Evolutionary conservation across 2,113 vertebrate genomes (phyloP).

Genomic region (Oreocharis arfaki): DNA sequence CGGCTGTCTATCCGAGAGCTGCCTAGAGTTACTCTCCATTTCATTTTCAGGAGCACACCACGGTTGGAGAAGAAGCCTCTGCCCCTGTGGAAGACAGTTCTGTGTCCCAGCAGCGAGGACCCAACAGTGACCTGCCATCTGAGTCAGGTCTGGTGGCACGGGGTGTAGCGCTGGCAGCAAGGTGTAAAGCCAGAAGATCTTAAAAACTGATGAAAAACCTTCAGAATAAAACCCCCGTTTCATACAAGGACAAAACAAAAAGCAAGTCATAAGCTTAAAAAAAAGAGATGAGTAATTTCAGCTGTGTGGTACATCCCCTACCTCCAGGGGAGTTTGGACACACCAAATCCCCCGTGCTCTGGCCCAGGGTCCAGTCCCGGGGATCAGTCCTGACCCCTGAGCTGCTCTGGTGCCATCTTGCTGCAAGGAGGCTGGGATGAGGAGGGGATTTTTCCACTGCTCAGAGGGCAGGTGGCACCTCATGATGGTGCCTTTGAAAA

Average conservation of each 20-base stretch:
- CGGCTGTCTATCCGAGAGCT: accelerated
- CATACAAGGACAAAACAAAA: not conserved
- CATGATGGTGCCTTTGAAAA: not conserved
- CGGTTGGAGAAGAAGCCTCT: not conserved
- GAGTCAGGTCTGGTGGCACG: accelerated
- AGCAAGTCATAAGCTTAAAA: not conserved
- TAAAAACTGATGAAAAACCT: not conserved
- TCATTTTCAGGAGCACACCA: not conserved
- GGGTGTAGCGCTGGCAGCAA: not conserved
- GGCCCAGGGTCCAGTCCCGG: not conserved
- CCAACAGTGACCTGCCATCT: accelerated
- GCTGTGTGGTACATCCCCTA: not conserved
- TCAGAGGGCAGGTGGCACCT: not conserved
- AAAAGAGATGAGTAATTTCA: not conserved
- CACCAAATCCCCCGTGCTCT: accelerated
- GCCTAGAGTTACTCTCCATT: not conserved
- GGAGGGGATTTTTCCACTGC: not conserved
- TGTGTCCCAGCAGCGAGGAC: not conserved
- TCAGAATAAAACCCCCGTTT: not conserved
- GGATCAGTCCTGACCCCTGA: not conserved
- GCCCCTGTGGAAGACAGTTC: not conserved
- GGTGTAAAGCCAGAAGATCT: not conserved
- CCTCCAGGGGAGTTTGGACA: not conserved
- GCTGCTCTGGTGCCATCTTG: not conserved
- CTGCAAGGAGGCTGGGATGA: not conserved